Evolutionary conservation across 2,113 vertebrate genomes (phyloP), one percentile per base, ranked within the genome.

Genomic region (Pangasianodon hypophthalmus): DNA sequence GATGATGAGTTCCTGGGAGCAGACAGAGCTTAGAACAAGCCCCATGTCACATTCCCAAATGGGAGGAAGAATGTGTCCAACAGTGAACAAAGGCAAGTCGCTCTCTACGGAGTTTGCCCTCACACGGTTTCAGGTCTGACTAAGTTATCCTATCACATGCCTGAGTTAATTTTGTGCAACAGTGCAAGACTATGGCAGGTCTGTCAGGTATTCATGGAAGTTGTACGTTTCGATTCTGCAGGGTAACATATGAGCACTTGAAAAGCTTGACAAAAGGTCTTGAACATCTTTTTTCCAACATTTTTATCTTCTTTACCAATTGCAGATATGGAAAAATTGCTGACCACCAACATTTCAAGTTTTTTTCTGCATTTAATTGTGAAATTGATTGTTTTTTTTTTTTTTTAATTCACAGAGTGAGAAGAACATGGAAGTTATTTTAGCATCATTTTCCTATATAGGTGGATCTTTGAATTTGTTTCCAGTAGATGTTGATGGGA

Each of bases 161-260:
- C 95, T 92, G 92, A 93, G 93, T 95, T 95, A 93, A 95, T 96
- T 95, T 93, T 52, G 91, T 91, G 92, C 93, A 95, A 94, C 95
- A 95, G 93, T 92, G 93, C 94, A 91, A 90, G 93, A 95, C 92
- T 90, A 91, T 94, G 94, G 95, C 95, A 94, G 95, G 93, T 93
- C 94, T 95, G 96, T 96, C 95, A 96, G 95, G 91, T 91, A 93
- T 94, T 94, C 92, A 91, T 79, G 90, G 87, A 81, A 83, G 89
- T 88, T 85, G 91, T 94, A 93, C 92, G 85, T 94, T 94, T 91
- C 87, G 87, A 93, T 96, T 94, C 93, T 93, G 88, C 88, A 91
- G 93, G 90, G 92, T 85, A 81, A 87, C 87, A 86, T 83, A 88
- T 90, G 86, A 90, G 46, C 71, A 88, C 87, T 89, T 90, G 81